Conservation (phyloP, 2,113 vertebrate species). For the Butorides virescens region DNA sequence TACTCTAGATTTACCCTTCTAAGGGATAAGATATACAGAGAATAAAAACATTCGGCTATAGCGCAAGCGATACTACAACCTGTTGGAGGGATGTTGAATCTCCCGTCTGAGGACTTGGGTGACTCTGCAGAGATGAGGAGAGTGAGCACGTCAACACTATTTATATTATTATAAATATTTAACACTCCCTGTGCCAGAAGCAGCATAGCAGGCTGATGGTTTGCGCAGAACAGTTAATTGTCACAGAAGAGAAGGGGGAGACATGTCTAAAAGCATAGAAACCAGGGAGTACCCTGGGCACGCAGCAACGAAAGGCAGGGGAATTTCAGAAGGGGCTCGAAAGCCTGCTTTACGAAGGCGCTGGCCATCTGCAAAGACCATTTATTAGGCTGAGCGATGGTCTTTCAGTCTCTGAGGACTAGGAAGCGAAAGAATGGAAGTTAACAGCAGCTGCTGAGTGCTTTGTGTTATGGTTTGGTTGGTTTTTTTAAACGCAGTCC, state of each 20-base stretch:
- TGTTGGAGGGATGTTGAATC: background rate
- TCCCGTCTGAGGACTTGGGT: background rate
- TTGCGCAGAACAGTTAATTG: background rate
- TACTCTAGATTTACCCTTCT: background rate
- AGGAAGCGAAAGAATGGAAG: background rate
- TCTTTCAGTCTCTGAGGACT: background rate
- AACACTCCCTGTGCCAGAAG: background rate
- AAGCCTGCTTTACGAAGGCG: background rate
- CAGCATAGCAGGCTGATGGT: background rate
- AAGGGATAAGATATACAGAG: background rate
- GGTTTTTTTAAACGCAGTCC: background rate
- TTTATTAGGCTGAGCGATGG: background rate
- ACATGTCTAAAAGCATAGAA: background rate
- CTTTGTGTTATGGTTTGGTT: background rate
- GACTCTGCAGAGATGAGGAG: background rate
- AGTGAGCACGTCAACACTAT: background rate
- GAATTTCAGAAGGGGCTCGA: background rate
- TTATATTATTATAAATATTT: background rate
- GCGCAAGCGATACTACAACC: background rate
- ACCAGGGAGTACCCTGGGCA: background rate
- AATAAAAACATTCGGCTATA: background rate
- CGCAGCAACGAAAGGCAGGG: background rate
- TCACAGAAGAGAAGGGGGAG: background rate
- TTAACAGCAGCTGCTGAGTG: background rate
- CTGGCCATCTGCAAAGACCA: background rate